Evolutionary conservation across 2,113 vertebrate species (phyloP), one percentile per base, ranked within the genome.

Genomic region (Struthidea cinerea): DNA sequence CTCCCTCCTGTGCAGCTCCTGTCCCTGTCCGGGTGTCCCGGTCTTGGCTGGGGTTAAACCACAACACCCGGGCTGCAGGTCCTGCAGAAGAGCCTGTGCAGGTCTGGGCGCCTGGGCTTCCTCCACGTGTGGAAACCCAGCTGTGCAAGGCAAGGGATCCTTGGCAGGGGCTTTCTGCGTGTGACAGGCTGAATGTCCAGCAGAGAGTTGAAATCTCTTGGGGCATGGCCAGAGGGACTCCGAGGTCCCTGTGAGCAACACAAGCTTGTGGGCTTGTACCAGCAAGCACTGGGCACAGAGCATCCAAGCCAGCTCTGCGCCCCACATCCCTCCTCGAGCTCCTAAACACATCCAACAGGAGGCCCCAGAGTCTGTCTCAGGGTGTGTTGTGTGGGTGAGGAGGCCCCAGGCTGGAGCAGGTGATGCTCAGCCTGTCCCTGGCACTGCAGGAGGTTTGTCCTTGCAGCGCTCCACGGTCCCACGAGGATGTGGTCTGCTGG

Each of bases 391-490:
- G 17, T 53, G 30, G 9, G 18, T 13, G 21, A 87, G 52, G 46
- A 39, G 32, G 16, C 55, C 3, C 9, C 3, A 0, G 30, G 42
- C 21, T 52, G 86, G 57, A 74, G 42, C 82, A 69, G 82, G 85
- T 78, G 30, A 39, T 4, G 37, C 49, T 90, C 49, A 73, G 69
- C 53, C 53, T 35, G 37, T 64, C 53, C 18, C 30, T 67, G 64
- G 52, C 78, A 44, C 8, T 1, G 10, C 52, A 47, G 35, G 33
- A 59, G 22, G 17, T 50, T 8, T 39, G 76, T 95, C 41, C 57
- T 59, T 71, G 52, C 77, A 50, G 68, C 0, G 0, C 19, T 0
- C 30, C 11, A 13, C 2, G 2, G 16, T 52, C 79, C 83, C 60
- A 33, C 0, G 0, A 37, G 73, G 80, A 81, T 3, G 2, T 0